phyloP scores from a whole-genome alignment of 2,113 vertebrate genomes.

The Oryctolagus cuniculus region mOryCun1.1 NC_091440.1:116619001-116619500 shows the following conservation, averaged over 20 bases:
- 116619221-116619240: not conserved
- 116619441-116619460: no score
- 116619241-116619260: not conserved
- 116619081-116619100: slow-evolving; percentile 15
- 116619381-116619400: no score
- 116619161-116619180: not conserved
- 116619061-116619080: not conserved
- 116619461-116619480: no score
- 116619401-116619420: no score
- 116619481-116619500: no score
- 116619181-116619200: slow-evolving; percentile 39
- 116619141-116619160: slow-evolving; percentile 13
- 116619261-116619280: slow-evolving; percentile 9
- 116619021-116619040: no score
- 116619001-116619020: no score
- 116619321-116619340: not conserved
- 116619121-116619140: not conserved
- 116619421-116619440: no score
- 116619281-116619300: not conserved
- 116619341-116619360: not conserved
- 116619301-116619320: not conserved
- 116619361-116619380: not conserved
- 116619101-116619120: not conserved
- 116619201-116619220: not conserved
- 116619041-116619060: no score